Percentiles rank a stretch among this genome's conserved stretches.
phyloP scores from a whole-genome alignment of 2,113 vertebrate genomes.

The Eupsittula cactorum region DNA sequence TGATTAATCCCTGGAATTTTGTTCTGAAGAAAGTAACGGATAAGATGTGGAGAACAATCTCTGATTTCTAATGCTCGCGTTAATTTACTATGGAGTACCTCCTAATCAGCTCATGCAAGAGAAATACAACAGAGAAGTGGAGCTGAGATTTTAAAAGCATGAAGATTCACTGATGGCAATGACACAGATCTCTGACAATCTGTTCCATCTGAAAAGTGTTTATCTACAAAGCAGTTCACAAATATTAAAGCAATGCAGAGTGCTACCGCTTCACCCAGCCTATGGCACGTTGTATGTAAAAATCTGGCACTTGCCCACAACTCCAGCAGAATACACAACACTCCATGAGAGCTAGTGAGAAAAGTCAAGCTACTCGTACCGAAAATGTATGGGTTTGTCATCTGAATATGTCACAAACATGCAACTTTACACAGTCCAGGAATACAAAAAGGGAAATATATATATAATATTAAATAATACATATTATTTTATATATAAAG shows the following conservation, averaged over 20 bases:
- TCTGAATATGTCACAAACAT: background rate
- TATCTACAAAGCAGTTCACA: background rate
- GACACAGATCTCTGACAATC: background rate
- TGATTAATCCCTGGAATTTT: background rate
- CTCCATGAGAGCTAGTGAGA: background rate
- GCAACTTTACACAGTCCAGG: background rate
- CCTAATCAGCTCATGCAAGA: background rate
- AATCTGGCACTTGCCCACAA: background rate
- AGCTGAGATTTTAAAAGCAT: background rate
- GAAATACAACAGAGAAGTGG: background rate
- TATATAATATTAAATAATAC: background rate
- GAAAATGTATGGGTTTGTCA: background rate
- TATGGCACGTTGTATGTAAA: accelerated
- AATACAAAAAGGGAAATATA: background rate
- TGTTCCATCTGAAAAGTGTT: background rate
- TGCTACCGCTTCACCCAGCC: background rate
- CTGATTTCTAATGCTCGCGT: background rate
- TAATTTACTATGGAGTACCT: background rate
- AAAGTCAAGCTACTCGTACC: background rate
- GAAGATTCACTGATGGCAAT: background rate
- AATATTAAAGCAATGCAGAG: background rate
- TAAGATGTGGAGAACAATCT: background rate
- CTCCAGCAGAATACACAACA: background rate
- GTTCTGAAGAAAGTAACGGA: background rate
- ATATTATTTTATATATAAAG: background rate